phyloP scores from a whole-genome alignment of 1,140 invertebrate species.

The Drosophila sturtevanti region DNA sequence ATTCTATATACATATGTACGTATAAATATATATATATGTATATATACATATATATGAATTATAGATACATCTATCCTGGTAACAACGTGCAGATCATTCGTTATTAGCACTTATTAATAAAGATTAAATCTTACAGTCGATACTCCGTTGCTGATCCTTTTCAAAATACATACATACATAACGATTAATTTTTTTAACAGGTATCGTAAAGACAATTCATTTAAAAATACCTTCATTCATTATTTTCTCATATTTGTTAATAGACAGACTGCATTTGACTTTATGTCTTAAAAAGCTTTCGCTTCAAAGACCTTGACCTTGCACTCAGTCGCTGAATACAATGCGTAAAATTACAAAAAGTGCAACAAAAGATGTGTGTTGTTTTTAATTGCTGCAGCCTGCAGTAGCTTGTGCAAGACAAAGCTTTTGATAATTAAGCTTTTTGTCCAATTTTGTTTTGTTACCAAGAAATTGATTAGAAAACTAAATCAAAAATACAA shows the following conservation, averaged over 20 bases:
- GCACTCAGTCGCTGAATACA: conserved; percentile 23
- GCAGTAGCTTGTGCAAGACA: not conserved
- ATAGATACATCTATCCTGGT: too few species aligned
- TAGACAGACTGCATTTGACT: not conserved
- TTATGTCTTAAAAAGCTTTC: conserved; percentile 28
- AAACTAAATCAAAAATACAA: not conserved
- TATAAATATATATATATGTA: too few species aligned
- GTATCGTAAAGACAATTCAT: too few species aligned
- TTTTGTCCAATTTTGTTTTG: not conserved
- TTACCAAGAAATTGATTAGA: not conserved
- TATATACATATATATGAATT: too few species aligned
- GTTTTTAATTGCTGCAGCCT: not conserved
- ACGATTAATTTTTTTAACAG: too few species aligned
- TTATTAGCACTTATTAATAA: too few species aligned
- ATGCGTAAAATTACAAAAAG: not conserved
- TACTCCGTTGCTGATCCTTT: too few species aligned
- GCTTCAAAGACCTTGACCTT: conserved; percentile 41
- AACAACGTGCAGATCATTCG: too few species aligned
- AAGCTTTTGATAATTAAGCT: not conserved
- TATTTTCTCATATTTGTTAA: not conserved
- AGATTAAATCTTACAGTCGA: too few species aligned
- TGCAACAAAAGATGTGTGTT: not conserved
- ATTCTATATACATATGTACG: too few species aligned
- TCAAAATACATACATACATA: too few species aligned
- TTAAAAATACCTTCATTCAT: not conserved